Percentiles rank a stretch among this genome's conserved stretches.
Conservation (phyloP, 2,797 vertebrate species). For the Liparis tanakae region DNA sequence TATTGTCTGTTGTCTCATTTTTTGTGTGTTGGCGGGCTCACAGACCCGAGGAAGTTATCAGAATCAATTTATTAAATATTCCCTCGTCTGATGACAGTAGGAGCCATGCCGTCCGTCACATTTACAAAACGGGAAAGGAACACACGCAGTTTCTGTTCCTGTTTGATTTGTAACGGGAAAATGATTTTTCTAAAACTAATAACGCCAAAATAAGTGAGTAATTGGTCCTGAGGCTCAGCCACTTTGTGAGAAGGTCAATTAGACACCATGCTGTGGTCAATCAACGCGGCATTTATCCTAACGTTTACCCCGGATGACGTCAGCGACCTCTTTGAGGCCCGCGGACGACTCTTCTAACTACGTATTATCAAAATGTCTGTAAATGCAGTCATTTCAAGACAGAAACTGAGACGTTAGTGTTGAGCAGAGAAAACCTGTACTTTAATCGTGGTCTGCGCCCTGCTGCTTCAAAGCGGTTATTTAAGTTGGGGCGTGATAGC, state of each 20-base stretch:
- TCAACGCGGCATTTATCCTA: neutral
- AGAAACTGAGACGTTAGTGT: too few species aligned
- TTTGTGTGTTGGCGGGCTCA: conserved; percentile 19
- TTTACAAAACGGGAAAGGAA: conserved; percentile 11
- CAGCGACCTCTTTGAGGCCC: conserved; percentile 3
- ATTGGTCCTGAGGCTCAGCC: conserved; percentile 25
- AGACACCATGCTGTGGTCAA: conserved; percentile 30
- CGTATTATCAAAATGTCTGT: neutral
- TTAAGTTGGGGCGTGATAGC: conserved; percentile 18
- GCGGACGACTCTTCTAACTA: neutral
- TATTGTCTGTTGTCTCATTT: conserved; percentile 39
- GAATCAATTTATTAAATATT: conserved; percentile 9
- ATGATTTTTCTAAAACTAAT: conserved; percentile 37
- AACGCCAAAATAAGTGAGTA: neutral
- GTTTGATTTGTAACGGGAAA: conserved; percentile 22
- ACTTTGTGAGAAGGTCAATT: conserved; percentile 44
- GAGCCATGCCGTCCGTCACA: neutral
- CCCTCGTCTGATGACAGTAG: neutral
- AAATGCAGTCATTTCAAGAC: too few species aligned
- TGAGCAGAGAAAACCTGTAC: neutral
- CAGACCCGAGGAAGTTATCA: neutral
- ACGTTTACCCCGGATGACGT: conserved; percentile 12
- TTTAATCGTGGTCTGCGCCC: neutral
- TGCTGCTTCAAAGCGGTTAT: neutral
- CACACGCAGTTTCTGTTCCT: conserved; percentile 16